Evolutionary conservation across 2,888 invertebrate genomes (phyloP).

Genomic region (Homarus gammarus): DNA sequence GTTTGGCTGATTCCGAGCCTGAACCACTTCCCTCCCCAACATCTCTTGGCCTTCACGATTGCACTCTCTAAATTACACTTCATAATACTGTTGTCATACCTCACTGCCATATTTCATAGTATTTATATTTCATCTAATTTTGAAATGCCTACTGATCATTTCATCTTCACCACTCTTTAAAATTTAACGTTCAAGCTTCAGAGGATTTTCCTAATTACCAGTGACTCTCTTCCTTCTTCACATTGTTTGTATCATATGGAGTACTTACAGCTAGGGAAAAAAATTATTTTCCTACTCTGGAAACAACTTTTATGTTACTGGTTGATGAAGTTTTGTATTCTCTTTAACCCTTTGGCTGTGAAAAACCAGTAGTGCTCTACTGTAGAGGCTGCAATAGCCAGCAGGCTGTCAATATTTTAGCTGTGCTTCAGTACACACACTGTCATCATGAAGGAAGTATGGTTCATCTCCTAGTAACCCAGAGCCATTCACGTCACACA

Average conservation of each 20-base stretch:
- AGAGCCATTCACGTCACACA: too few species aligned
- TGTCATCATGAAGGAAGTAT: too few species aligned
- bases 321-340: background rate
- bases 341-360: too few species aligned
- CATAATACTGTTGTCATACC: background rate
- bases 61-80: conserved; percentile 55
- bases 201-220: background rate
- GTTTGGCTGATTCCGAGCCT: conserved; percentile 69
- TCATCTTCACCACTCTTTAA: background rate
- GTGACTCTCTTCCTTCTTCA: background rate
- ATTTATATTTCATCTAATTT: background rate
- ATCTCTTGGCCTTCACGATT: conserved; percentile 70
- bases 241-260: background rate
- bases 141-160: background rate
- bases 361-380: too few species aligned
- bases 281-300: background rate
- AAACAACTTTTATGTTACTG: background rate
- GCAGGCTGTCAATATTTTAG: too few species aligned
- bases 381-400: too few species aligned
- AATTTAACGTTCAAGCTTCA: background rate
- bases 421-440: too few species aligned
- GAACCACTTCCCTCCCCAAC: conserved; percentile 70
- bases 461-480: too few species aligned
- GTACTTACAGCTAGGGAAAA: background rate
- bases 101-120: conserved; percentile 29